Evolutionary conservation across 2,888 invertebrate genomes (phyloP).

Genomic region (Acronicta leporina): DNA sequence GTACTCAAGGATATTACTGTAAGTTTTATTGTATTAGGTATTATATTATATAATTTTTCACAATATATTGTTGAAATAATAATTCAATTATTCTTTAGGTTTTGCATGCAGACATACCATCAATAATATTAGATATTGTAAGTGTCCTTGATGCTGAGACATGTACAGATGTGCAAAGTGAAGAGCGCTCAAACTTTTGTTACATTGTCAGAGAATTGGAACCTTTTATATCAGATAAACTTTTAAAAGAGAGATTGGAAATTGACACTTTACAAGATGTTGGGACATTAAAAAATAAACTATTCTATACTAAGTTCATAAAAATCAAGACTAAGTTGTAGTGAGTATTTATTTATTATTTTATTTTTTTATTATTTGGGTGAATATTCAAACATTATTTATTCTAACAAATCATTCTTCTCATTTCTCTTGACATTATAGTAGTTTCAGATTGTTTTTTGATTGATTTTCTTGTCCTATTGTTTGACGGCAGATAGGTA

Average conservation of each 20-base stretch:
- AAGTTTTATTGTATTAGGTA: slow-evolving; percentile 70
- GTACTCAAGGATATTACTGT: slow-evolving; percentile 94
- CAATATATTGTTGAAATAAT: not conserved
- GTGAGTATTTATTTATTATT: slow-evolving; percentile 90
- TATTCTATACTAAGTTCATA: slow-evolving; percentile 98
- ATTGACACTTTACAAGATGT: slow-evolving; percentile 98
- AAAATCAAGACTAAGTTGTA: slow-evolving; percentile 99
- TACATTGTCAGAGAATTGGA: slow-evolving; percentile 94
- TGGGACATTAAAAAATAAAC: slow-evolving; percentile 96
- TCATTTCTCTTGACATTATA: too few species aligned
- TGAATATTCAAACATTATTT: too few species aligned
- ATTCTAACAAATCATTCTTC: too few species aligned
- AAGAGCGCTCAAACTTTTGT: slow-evolving; percentile 93
- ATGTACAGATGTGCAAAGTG: slow-evolving; percentile 91
- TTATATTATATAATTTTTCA: not conserved
- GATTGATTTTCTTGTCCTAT: too few species aligned
- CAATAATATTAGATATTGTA: slow-evolving; percentile 95
- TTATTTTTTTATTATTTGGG: not conserved
- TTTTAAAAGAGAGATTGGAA: slow-evolving; percentile 97
- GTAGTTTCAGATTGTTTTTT: too few species aligned
- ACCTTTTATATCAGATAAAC: slow-evolving; percentile 94
- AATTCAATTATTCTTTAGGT: slow-evolving; percentile 83
- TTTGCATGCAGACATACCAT: slow-evolving; percentile 94
- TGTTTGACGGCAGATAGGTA: too few species aligned
- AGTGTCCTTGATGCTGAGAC: slow-evolving; percentile 96